These are phyloP conservation scores for Uloborus diversus DNA, from an alignment of 1,140 invertebrate genomes.

Conservation along the genomic window DNA sequence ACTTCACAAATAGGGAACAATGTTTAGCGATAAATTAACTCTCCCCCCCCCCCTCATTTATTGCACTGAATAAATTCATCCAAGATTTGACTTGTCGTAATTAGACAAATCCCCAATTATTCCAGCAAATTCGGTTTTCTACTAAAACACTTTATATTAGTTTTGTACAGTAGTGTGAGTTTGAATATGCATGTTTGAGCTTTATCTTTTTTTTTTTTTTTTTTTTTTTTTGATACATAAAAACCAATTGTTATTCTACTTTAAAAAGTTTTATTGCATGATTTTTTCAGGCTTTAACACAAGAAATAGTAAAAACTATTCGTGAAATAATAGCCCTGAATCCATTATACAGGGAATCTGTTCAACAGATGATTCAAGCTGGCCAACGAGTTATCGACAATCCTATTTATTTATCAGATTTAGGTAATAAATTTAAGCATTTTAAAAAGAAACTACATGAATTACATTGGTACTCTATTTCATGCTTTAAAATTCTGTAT, in stretches of 20 bases:
- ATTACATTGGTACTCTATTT: not conserved
- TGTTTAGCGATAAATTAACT: no score
- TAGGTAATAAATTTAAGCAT: slow-evolving; percentile 63
- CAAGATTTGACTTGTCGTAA: no score
- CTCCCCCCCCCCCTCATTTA: no score
- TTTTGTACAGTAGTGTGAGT: slow-evolving; percentile 4
- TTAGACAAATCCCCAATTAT: no score
- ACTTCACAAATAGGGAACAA: no score
- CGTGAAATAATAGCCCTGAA: slow-evolving; percentile 96
- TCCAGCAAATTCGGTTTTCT: no score
- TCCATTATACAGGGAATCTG: slow-evolving; percentile 86
- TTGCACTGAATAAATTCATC: no score
- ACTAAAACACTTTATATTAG: not conserved
- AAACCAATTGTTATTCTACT: not conserved
- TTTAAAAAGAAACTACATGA: not conserved
- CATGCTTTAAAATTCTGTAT: not conserved
- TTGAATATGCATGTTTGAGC: not conserved
- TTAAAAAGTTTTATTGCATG: slow-evolving; percentile 18
- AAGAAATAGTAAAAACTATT: slow-evolving; percentile 98
- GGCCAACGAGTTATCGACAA: slow-evolving; percentile 96
- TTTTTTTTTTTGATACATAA: not conserved
- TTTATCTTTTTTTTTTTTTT: not conserved
- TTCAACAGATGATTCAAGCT: slow-evolving; percentile 94
- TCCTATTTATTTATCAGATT: slow-evolving; percentile 97
- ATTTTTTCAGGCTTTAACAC: slow-evolving; percentile 80